These are phyloP conservation scores for Bombycilla garrulus DNA, from an alignment of 2,113 vertebrate genomes.

Conservation along the genomic window DNA sequence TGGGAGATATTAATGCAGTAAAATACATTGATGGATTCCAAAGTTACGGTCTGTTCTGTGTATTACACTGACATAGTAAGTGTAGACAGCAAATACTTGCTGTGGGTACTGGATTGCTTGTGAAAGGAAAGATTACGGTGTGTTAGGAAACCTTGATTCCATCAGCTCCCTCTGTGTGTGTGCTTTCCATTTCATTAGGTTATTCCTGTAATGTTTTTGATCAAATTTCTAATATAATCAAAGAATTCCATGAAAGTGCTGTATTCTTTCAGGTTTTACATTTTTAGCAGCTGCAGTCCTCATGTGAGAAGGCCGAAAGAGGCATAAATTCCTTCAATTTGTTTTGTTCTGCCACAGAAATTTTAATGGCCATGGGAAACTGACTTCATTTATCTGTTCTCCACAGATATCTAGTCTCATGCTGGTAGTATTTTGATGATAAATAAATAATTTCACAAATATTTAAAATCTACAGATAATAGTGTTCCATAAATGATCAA, in stretches of 20 bases:
- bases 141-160: neutral
- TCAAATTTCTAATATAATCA: neutral
- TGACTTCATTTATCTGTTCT: neutral
- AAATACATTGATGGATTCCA: conserved; percentile 10
- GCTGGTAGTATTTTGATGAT: neutral
- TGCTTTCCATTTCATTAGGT: neutral
- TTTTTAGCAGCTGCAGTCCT: neutral
- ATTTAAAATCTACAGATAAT: neutral
- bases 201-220: neutral
- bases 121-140: neutral
- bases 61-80: neutral
- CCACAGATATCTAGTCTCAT: neutral
- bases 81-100: neutral
- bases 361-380: neutral
- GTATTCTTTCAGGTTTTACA: neutral
- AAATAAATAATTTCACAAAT: neutral
- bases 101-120: neutral
- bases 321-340: neutral
- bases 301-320: neutral
- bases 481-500: neutral
- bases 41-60: neutral
- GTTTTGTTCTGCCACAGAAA: neutral
- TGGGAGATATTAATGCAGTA: conserved; percentile 13
- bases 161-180: neutral
- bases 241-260: neutral